Evolutionary conservation across 2,888 invertebrate genomes (phyloP), one percentile per base, ranked within the genome.

Genomic region (Tetranychus piercei): DNA sequence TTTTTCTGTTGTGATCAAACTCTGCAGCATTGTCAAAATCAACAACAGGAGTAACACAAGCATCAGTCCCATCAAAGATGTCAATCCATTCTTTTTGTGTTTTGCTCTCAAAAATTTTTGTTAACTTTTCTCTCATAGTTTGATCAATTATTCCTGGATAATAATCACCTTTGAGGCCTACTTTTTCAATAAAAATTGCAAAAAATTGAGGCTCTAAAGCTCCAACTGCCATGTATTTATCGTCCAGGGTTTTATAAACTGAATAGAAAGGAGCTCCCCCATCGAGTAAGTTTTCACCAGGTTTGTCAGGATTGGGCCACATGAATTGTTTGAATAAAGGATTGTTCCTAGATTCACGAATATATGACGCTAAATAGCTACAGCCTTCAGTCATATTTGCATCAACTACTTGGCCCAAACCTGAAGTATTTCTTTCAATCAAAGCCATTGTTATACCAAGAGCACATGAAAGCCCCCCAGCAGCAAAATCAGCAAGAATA

Each of bases 181-280:
- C 44, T 11, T 44, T 71, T 44, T 71, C n/a, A 11, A 94, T 82
- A 15, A 99, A 84, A 72, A 86, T 81, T 1, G 83, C 81, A 83
- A 92, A 96, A 84, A 99, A 99, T 82, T 94, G 88, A 0, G 91
- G 90, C 82, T 99, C 99, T 72, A 99, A 77, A 1, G 95, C 89
- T 44, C 93, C 99, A n/a, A 97, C 92, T 8, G 94, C 89, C 89
- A 99, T 90, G 82, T 87, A 94, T 82, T 91, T 89, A 0, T 87
- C 88, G 84, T 99, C 99, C 83, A 90, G 90, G 0, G 96, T 96
- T 85, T 89, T 86, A 81, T 94, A 96, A 0, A 90, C 90, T n/a
- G 77, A 76, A 71, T 97, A 97, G 83, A 88, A 94, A 80, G 90
- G 90, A 44, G 87, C 83, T 5, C 95, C 95, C 15, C 89, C 88